Evolutionary conservation across 2,888 invertebrate genomes (phyloP).

Genomic region (Odontothrips loti): DNA sequence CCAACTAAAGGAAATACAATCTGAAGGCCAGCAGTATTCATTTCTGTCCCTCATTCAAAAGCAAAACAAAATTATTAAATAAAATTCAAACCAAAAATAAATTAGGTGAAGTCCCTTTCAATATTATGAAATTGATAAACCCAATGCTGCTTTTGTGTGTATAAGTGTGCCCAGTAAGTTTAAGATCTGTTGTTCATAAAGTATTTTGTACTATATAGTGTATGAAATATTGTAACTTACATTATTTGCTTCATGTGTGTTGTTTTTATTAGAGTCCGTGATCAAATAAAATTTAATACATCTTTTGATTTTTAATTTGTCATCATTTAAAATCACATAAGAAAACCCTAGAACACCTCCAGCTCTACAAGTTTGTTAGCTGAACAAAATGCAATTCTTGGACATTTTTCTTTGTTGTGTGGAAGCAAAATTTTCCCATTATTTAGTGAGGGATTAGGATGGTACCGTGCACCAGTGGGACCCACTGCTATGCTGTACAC

Average conservation of each 20-base stretch:
- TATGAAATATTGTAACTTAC: conserved; percentile 21
- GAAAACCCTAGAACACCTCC: background rate
- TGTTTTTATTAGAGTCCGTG: conserved; percentile 29
- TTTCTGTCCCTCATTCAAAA: too few species aligned
- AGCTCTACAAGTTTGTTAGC: background rate
- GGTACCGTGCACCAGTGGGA: conserved; percentile 36
- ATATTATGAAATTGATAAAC: background rate
- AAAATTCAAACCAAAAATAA: too few species aligned
- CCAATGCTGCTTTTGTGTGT: conserved; percentile 30
- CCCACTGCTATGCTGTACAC: conserved; percentile 58
- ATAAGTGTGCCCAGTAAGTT: conserved; percentile 30
- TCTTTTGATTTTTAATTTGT: background rate
- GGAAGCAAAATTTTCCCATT: background rate
- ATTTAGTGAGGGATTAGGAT: conserved; percentile 21
- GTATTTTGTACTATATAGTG: conserved; percentile 25
- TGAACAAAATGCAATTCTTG: conserved; percentile 3
- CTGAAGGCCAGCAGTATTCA: too few species aligned
- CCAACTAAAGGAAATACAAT: too few species aligned
- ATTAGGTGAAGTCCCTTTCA: too few species aligned
- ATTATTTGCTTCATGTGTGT: conserved; percentile 20
- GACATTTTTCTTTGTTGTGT: background rate
- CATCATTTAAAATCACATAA: background rate
- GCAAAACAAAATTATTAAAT: too few species aligned
- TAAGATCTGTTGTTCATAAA: conserved; percentile 28
- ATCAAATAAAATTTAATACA: conserved; percentile 24